Base-by-base conservation (phyloP, 2,888 invertebrate species). In the Scaptomyza polygonia region DNA sequence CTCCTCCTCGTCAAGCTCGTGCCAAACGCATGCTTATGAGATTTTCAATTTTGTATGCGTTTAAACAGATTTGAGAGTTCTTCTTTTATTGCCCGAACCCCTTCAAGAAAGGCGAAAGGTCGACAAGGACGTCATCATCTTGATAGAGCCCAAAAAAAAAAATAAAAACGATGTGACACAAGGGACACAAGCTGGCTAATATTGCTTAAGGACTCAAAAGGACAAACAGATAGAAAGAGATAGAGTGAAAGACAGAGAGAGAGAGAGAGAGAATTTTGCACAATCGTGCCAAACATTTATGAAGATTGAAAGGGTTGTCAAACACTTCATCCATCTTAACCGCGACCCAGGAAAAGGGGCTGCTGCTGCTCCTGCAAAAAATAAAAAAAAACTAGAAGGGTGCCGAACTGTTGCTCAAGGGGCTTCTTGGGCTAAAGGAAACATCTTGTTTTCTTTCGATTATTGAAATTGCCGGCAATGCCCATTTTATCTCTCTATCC, bases 291-390 rank as follows among this genome's bases (percentile, higher is more conserved):
- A 79, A 39, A 86, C 90, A 88, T 90, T 88, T 90, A 88, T 90
- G 89, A 88, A 90, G 90, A 91, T 91, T 87, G 88, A 90, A 90
- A 89, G 91, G 91, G 91, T 91, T 90, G 90, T 82, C 85, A 89
- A 89, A 88, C 89, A 89, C 89, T 89, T 89, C 88, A 86, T 89
- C 85, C 87, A 79, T 89, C 85, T 89, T 85, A 75, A 77, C 78
- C 72, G 67, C 55, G 66, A 66, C 55, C 62, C 55, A 53, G n/a
- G n/a, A 32, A 30, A n/a, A 68, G 65, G 70, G 73, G 80, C 56
- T 63, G 77, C 52, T 21, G 21, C 21, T 21, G 21, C 21, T 21
- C 0, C 21, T 65, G 36, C 36, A 7, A 39, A 39, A 16, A 53
- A 11, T 21, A 61, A 66, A 77, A 68, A 7, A 39, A 39, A 16